Conservation (phyloP, 2,113 vertebrate species). For the Connochaetes taurinus region DNA sequence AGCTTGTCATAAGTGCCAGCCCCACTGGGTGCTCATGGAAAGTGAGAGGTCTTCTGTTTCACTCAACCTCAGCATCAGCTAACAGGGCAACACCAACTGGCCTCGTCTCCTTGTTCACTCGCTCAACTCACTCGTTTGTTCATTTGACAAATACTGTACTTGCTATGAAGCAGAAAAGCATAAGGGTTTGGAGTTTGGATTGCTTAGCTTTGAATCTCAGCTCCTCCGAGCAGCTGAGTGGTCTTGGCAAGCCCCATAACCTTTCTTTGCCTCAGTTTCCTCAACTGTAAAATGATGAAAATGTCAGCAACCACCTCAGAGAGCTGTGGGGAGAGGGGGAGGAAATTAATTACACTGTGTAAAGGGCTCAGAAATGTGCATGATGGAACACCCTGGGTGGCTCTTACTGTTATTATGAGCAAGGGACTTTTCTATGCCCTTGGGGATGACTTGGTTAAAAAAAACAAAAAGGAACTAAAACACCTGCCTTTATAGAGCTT, state of each 20-base stretch:
- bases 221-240: neutral
- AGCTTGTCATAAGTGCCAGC: fast-evolving
- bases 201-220: neutral
- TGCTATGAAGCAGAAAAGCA: neutral
- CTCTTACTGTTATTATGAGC: neutral
- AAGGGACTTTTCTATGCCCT: neutral
- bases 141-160: neutral
- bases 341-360: neutral
- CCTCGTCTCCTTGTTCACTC: neutral
- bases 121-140: neutral
- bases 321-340: neutral
- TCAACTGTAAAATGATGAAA: neutral
- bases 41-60: neutral
- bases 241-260: too few species aligned
- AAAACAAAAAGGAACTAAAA: neutral
- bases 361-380: neutral
- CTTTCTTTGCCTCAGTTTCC: neutral
- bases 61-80: neutral
- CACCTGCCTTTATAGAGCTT: neutral
- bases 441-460: neutral
- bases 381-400: neutral
- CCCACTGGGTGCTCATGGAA: neutral
- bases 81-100: fast-evolving
- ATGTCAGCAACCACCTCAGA: neutral
- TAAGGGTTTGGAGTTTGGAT: neutral